These are phyloP conservation scores for Hydraecia micacea DNA, from an alignment of 2,888 invertebrate genomes.

Conservation along the genomic window DNA sequence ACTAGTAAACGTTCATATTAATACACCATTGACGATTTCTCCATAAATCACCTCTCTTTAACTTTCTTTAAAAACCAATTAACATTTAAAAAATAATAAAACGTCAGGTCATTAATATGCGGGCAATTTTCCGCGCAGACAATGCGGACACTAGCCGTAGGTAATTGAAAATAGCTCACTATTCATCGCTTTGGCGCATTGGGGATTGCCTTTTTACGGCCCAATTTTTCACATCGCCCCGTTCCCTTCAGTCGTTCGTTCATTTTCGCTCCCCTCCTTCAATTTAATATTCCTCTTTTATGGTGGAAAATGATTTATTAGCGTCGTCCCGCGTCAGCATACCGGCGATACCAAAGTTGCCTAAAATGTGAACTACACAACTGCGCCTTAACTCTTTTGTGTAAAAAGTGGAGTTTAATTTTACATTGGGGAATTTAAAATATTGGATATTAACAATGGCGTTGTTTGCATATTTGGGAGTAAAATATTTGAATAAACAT, in stretches of 20 bases:
- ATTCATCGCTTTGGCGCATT: slow-evolving; percentile 80
- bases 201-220: slow-evolving; percentile 84
- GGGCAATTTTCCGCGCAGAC: slow-evolving; percentile 38
- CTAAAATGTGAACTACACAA: slow-evolving; percentile 70
- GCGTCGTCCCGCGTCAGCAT: slow-evolving; percentile 71
- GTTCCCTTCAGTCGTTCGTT: slow-evolving; percentile 76
- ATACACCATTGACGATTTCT: background rate
- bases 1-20: background rate
- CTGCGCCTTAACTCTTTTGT: slow-evolving; percentile 41
- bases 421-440: slow-evolving; percentile 32
- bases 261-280: slow-evolving; percentile 80
- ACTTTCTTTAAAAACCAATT: slow-evolving; percentile 21
- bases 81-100: slow-evolving; percentile 28
- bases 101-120: slow-evolving; percentile 36
- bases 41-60: background rate
- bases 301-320: slow-evolving; percentile 84
- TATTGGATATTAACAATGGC: slow-evolving; percentile 10
- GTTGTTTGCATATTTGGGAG: slow-evolving; percentile 26
- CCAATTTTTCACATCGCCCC: slow-evolving; percentile 82
- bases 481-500: background rate
- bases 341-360: slow-evolving; percentile 76
- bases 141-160: slow-evolving; percentile 55
- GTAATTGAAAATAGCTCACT: slow-evolving; percentile 82
- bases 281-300: slow-evolving; percentile 86
- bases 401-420: slow-evolving; percentile 18